phyloP scores from a whole-genome alignment of 2,113 vertebrate species.

The Semnornis frantzii region DNA sequence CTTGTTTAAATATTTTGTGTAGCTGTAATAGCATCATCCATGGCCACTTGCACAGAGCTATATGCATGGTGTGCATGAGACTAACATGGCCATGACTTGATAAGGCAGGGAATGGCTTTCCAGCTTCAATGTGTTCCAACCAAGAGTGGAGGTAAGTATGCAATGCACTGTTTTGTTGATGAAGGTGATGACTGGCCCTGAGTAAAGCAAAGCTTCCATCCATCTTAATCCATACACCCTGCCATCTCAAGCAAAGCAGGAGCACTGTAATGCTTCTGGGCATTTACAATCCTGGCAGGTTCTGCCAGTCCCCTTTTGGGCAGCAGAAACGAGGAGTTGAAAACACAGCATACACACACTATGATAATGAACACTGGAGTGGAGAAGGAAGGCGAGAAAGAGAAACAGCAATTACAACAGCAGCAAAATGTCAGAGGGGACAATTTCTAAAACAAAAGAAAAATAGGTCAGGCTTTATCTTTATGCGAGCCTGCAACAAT shows the following conservation, averaged over 20 bases:
- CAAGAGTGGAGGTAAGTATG: not conserved
- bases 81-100: not conserved
- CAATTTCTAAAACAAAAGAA: constrained; percentile 13
- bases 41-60: not conserved
- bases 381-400: not conserved
- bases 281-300: not conserved
- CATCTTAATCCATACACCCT: not conserved
- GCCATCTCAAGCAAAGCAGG: not conserved
- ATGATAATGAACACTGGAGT: rapidly evolving
- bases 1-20: not conserved
- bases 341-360: not conserved
- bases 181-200: not conserved
- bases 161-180: not conserved
- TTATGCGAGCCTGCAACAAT: not conserved
- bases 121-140: not conserved
- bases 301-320: not conserved
- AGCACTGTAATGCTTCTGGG: not conserved
- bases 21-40: not conserved
- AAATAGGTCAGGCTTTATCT: constrained; percentile 26
- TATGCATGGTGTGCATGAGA: not conserved
- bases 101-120: not conserved
- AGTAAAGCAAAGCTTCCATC: not conserved
- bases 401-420: not conserved
- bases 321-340: rapidly evolving
- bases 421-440: constrained; percentile 3